These are phyloP conservation scores for Lepidocyrtinus sp. DNA, from an alignment of 2,888 invertebrate species.

Conservation along the genomic window DNA sequence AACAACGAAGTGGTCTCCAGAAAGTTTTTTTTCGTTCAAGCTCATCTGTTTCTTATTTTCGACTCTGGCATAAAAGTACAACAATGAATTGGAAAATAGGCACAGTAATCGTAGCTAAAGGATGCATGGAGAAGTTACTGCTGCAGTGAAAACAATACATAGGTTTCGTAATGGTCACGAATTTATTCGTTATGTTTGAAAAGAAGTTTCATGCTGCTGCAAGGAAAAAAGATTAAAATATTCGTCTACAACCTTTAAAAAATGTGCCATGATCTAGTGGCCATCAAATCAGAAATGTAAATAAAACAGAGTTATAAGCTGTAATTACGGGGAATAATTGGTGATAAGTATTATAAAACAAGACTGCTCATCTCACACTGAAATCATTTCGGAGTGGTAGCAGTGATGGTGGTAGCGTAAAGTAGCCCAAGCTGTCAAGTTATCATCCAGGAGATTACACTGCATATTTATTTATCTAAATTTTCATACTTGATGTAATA, in stretches of 20 bases:
- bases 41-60: neutral
- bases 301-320: slow-evolving; percentile 48
- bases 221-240: too few species aligned
- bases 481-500: slow-evolving; percentile 41
- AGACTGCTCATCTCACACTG: slow-evolving; percentile 51
- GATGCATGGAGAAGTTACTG: too few species aligned
- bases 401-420: neutral
- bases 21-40: slow-evolving; percentile 22
- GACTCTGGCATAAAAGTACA: too few species aligned
- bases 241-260: too few species aligned
- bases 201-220: too few species aligned
- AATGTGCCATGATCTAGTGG: too few species aligned
- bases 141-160: too few species aligned
- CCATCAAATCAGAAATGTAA: slow-evolving; percentile 58
- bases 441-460: slow-evolving; percentile 43
- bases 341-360: slow-evolving; percentile 58
- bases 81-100: too few species aligned
- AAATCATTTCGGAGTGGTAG: neutral
- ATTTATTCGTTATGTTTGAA: too few species aligned
- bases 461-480: slow-evolving; percentile 34
- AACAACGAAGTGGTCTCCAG: slow-evolving; percentile 24
- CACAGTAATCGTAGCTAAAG: too few species aligned
- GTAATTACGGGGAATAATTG: slow-evolving; percentile 58
- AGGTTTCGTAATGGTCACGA: too few species aligned
- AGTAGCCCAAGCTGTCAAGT: slow-evolving; percentile 53